phyloP scores from a whole-genome alignment of 2,888 invertebrate species.

The Thymelicus sylvestris region DNA sequence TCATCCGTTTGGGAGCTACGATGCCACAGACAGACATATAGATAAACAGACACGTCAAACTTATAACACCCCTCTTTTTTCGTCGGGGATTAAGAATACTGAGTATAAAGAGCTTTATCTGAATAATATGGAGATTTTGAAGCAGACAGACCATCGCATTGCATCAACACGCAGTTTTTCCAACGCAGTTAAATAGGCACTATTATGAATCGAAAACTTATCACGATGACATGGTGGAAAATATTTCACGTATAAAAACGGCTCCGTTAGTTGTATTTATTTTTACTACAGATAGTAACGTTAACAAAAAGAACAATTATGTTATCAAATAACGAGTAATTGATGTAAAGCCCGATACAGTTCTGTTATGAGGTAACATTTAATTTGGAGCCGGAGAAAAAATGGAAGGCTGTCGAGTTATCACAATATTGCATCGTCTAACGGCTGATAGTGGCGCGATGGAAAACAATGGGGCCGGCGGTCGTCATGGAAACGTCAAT shows the following conservation, averaged over 20 bases:
- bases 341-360: constrained; percentile 12
- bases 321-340: constrained; percentile 8
- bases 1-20: too few relatives aligned
- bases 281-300: not conserved
- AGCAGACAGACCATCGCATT: too few relatives aligned
- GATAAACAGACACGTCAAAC: too few relatives aligned
- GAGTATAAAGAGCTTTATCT: too few relatives aligned
- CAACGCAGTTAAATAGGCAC: too few relatives aligned
- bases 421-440: constrained; percentile 32
- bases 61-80: too few relatives aligned
- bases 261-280: not conserved
- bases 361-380: constrained; percentile 20
- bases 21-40: too few relatives aligned
- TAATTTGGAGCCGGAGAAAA: constrained; percentile 24
- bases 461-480: constrained; percentile 24
- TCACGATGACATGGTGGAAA: not conserved
- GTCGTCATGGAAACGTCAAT: constrained; percentile 12
- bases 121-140: too few relatives aligned
- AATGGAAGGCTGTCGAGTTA: constrained; percentile 27
- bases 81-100: too few relatives aligned
- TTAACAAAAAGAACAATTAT: constrained; percentile 21
- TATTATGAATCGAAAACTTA: not conserved
- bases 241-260: not conserved
- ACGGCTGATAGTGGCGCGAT: constrained; percentile 21
- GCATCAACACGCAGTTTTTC: too few relatives aligned